These are phyloP conservation scores for Latrodectus elegans DNA, from an alignment of 2,888 invertebrate species.

Conservation along the genomic window DNA sequence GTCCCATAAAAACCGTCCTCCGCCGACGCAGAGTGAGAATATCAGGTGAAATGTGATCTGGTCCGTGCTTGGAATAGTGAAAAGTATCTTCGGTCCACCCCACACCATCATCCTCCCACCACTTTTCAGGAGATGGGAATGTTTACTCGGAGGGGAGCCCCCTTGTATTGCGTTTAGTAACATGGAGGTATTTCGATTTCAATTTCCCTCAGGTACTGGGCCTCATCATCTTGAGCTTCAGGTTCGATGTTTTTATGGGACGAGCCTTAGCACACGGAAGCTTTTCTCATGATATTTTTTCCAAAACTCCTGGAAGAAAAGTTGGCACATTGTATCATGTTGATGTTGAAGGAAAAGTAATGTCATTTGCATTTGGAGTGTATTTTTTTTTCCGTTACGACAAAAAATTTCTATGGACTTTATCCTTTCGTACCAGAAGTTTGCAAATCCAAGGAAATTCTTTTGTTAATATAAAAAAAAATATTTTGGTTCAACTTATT, in stretches of 20 bases:
- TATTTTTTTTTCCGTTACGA: too few species aligned
- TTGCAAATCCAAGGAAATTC: too few species aligned
- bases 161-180: slow-evolving; percentile 7
- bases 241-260: background rate
- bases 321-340: too few species aligned
- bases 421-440: too few species aligned
- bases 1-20: slow-evolving; percentile 35
- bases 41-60: slow-evolving; percentile 49
- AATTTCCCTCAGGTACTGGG: background rate
- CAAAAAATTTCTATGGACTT: too few species aligned
- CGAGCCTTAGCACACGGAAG: background rate
- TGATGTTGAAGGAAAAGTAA: too few species aligned
- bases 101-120: background rate
- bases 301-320: too few species aligned
- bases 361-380: too few species aligned
- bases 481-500: too few species aligned
- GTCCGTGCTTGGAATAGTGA: slow-evolving; percentile 31
- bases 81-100: background rate
- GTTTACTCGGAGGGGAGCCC: slow-evolving; percentile 6
- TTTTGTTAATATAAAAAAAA: too few species aligned
- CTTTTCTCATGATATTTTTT: too few species aligned
- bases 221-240: background rate
- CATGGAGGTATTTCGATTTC: slow-evolving; percentile 2
- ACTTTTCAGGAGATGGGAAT: slow-evolving; percentile 10
- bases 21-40: slow-evolving; percentile 38